A percentile compares a stretch with the other conserved stretches of the same genome.
Conservation (phyloP, 2,888 invertebrate genomes). For the Yponomeuta malinellus region DNA sequence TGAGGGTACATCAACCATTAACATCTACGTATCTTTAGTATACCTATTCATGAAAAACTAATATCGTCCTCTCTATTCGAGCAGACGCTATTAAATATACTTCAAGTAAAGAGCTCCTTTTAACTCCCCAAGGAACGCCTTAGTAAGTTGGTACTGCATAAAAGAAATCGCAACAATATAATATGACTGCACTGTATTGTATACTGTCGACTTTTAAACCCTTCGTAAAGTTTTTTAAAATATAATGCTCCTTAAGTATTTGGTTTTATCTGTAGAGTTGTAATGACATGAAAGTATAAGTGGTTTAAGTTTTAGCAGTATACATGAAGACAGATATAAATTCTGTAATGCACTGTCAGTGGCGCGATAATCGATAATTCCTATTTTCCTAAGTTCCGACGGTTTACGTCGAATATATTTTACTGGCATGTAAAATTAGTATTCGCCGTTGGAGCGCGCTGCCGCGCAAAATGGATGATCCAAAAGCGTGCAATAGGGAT, state of each 20-base stretch:
- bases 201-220: not conserved
- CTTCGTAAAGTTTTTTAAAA: no score
- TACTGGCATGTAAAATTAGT: constrained; percentile 1
- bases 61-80: not conserved
- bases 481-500: constrained; percentile 42
- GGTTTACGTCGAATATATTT: not conserved
- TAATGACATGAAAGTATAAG: no score
- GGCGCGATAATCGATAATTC: constrained; percentile 8
- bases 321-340: not conserved
- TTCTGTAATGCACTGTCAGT: constrained; percentile 1
- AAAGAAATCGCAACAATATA: not conserved
- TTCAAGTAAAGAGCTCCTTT: constrained; percentile 1
- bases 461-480: constrained; percentile 46
- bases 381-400: not conserved
- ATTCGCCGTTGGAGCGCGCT: not conserved
- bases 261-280: no score
- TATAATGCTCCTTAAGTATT: no score
- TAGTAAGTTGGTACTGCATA: not conserved
- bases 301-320: no score
- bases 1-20: not conserved
- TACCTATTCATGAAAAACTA: not conserved
- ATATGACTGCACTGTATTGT: not conserved
- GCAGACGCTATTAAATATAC: not conserved
- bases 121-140: constrained; percentile 6
- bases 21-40: constrained; percentile 2